Evolutionary conservation across 2,888 invertebrate genomes (phyloP).

Genomic region (Gerosis bhagava): DNA sequence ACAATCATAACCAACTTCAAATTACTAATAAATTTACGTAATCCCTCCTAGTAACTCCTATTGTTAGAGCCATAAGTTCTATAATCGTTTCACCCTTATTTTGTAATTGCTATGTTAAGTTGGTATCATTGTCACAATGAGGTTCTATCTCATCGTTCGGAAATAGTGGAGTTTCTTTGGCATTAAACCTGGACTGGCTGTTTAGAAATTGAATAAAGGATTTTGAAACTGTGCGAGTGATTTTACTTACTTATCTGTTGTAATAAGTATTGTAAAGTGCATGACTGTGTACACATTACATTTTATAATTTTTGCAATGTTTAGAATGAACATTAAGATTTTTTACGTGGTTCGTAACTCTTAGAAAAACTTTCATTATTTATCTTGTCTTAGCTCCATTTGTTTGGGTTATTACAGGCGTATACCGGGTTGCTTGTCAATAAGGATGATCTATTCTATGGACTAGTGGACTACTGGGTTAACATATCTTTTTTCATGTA

Average conservation of each 20-base stretch:
- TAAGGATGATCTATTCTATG: too few species aligned
- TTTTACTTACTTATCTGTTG: background rate
- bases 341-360: too few species aligned
- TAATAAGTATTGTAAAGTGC: too few species aligned
- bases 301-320: too few species aligned
- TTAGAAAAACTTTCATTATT: too few species aligned
- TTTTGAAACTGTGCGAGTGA: conserved; percentile 21
- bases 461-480: too few species aligned
- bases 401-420: too few species aligned
- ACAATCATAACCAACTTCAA: conserved; percentile 17
- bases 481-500: too few species aligned
- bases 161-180: conserved; percentile 20
- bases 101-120: conserved; percentile 7
- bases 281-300: too few species aligned
- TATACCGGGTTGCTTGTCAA: too few species aligned
- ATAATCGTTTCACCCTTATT: conserved; percentile 3
- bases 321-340: too few species aligned
- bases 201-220: conserved; percentile 23
- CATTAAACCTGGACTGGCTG: conserved; percentile 16
- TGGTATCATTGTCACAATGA: conserved; percentile 27
- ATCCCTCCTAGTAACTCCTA: conserved; percentile 28
- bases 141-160: conserved; percentile 25
- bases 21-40: conserved; percentile 7
- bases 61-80: conserved; percentile 3
- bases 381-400: too few species aligned